Base-by-base conservation (phyloP, 2,888 invertebrate genomes). In the Silvanus unidentatus region DNA sequence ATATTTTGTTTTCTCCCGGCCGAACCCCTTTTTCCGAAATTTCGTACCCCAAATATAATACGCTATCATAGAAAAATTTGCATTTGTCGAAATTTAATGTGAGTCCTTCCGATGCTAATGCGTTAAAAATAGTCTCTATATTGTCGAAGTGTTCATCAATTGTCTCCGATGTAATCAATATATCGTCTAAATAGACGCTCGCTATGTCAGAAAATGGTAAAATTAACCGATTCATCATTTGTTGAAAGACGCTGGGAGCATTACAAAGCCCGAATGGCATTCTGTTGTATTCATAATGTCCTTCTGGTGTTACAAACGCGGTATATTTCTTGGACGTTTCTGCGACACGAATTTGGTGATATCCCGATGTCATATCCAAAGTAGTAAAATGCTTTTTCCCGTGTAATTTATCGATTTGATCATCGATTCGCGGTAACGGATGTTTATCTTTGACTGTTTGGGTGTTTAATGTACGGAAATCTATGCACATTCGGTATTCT, bases 201-300 rank as follows among this genome's bases (percentile, higher is more conserved):
- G 47, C 49, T 2, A 35, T 16, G 15, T 14, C 12, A 12, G 39
- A 16, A 6, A 34, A 9, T 16, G 39, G 35, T 15, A 12, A 22
- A 2, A 45, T 16, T 15, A 45, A 37, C n/a, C 30, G 27, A 37
- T 42, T 48, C 22, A 48, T 44, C 2, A 60, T 47, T 16, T 60
- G 42, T 43, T 64, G 63, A 49, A 66, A 70, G 9, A 60, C 60
- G 14, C 54, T 52, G 1, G 64, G 64, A 1, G 64, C 63, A 40
- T 68, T 67, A 1, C 54, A 40, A 3, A 67, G 47, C 9, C 66
- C 66, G 43, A 66, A 69, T 6, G 63, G 60, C 60, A 66, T 59
- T 1, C 55, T 43, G 2, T 54, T 35, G 39, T 58, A 64, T 52
- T 69, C 60, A 41, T 51, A 68, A 10, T 64, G 50, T 6, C 64